Base-by-base conservation (phyloP, 2,888 invertebrate genomes). In the Phortica magna region DNA sequence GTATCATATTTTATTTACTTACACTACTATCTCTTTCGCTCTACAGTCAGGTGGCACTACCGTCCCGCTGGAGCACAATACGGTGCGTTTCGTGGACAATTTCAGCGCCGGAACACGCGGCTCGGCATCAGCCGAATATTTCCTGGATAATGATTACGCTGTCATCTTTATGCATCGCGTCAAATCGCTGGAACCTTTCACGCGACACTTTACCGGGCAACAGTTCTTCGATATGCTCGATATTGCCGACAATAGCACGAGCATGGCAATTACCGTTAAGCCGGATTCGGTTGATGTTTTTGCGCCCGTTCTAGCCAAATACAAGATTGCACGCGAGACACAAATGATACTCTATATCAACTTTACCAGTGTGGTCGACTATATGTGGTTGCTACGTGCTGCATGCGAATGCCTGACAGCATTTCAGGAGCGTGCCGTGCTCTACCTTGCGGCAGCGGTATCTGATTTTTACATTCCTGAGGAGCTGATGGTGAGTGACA, bases 401-500 rank as follows among this genome's bases (percentile, higher is more conserved):
- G 95, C 96, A 22, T 96, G 97, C 87, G 95, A 96, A 91, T 94
- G 95, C 81, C 93, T 99, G 78, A 94, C 95, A 12, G 91, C 93
- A 65, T 93, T 95, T 70, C 95, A 95, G 7, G 91, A 94, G 0
- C 93, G 93, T 43, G 97, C 96, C 0, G 91, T 98, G 84, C 92
- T 99, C n/a, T 99, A 98, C 91, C 93, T 99, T 75, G 99, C 99
- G 19, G 99, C 99, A 1, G 99, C 99, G 4, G 99, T 99, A 0
- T 98, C 99, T 0, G 99, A 99, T 93, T 99, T 99, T 93, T 99
- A 99, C 92, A 95, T 99, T 91, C 99, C 99, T 67, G 95, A 95
- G 83, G 95, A 96, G 90, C 94, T 97, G 93, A 96, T 99, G 95
- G 98, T 98, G 92, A 93, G 90, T 85, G 61, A 17, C 10, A 31